Conservation (phyloP, 2,797 vertebrate species). For the Epinephelus awoara region DNA sequence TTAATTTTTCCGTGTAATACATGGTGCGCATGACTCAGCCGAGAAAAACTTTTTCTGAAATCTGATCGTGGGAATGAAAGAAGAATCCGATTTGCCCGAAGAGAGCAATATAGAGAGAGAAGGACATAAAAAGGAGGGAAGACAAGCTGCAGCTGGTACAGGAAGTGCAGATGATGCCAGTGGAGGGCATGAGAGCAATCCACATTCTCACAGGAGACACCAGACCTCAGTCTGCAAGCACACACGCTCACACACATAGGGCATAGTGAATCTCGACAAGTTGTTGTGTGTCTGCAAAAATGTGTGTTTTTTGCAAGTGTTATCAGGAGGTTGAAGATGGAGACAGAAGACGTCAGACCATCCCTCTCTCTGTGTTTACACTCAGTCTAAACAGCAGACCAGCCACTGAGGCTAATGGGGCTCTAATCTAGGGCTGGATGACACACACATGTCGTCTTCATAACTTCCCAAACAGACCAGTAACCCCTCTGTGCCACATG, state of each 20-base stretch:
- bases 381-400: conserved; percentile 82
- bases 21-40: conserved; percentile 58
- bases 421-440: conserved; percentile 84
- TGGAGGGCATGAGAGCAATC: conserved; percentile 73
- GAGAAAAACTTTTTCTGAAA: conserved; percentile 50
- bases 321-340: conserved; percentile 73
- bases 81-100: conserved; percentile 44
- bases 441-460: conserved; percentile 77
- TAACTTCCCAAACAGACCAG: conserved; percentile 60
- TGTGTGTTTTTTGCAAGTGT: conserved; percentile 47
- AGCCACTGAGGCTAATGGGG: conserved; percentile 86
- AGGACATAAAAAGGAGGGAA: conserved; percentile 30
- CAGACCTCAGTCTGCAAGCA: conserved; percentile 23
- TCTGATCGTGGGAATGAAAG: conserved; percentile 79
- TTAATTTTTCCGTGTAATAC: conserved; percentile 5
- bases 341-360: conserved; percentile 73
- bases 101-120: conserved; percentile 38
- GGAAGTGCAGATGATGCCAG: conserved; percentile 73
- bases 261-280: conserved; percentile 49
- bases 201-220: conserved; percentile 63
- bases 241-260: conserved; percentile 37
- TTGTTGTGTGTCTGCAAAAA: conserved; percentile 37
- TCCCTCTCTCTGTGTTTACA: conserved; percentile 84
- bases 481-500: conserved; percentile 62
- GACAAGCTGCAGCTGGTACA: conserved; percentile 80